Percentiles rank a stretch among this genome's conserved stretches.
Evolutionary conservation across 2,113 vertebrate species (phyloP).

Genomic region (Gila orcuttii): DNA sequence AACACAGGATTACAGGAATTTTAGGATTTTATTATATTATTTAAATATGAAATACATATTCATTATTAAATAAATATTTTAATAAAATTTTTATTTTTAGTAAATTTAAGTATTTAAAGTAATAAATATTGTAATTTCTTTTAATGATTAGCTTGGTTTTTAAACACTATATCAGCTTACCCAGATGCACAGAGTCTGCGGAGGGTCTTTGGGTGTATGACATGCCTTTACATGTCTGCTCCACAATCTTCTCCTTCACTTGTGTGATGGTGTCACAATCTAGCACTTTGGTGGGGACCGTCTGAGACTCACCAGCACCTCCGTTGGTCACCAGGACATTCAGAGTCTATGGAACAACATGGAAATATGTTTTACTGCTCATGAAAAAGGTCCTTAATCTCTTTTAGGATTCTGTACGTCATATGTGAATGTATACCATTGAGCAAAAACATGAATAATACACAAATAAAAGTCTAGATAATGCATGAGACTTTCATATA

Average conservation of each 20-base stretch:
- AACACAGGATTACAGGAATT: slow-evolving; percentile 7
- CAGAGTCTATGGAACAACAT: slow-evolving; percentile 78
- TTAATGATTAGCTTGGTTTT: neutral
- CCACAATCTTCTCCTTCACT: slow-evolving; percentile 97
- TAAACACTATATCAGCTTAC: slow-evolving; percentile 69
- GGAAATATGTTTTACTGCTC: neutral
- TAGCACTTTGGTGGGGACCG: slow-evolving; percentile 87
- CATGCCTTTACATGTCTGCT: slow-evolving; percentile 91
- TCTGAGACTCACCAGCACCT: slow-evolving; percentile 77
- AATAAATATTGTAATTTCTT: neutral
- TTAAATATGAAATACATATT: neutral
- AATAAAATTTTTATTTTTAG: neutral
- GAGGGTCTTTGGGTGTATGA: slow-evolving; percentile 90
- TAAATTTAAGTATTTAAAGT: neutral
- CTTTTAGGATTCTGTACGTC: neutral
- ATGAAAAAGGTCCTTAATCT: neutral
- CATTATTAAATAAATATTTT: neutral
- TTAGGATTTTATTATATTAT: neutral
- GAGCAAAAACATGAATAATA: neutral
- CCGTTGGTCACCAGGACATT: slow-evolving; percentile 81
- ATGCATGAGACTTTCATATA: neutral
- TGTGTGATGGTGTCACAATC: slow-evolving; percentile 98
- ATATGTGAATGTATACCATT: neutral
- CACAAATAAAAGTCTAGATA: neutral
- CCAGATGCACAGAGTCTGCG: slow-evolving; percentile 87